Conservation (phyloP, 2,113 vertebrate genomes). For the Rallus limicola region DNA sequence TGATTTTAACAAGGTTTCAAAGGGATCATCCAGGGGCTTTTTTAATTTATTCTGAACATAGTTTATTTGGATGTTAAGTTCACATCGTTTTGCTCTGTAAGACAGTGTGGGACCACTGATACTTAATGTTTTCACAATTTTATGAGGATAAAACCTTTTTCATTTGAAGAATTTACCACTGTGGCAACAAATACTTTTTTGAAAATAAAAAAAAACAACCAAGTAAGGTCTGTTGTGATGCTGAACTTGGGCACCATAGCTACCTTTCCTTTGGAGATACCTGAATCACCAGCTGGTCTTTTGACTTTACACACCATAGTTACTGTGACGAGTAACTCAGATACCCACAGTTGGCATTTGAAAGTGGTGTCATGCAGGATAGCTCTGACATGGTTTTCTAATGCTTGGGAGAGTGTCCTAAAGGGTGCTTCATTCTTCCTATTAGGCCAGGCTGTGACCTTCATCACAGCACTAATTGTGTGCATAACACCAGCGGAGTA, state of each 20-base stretch:
- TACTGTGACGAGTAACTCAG: neutral
- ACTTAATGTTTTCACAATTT: neutral
- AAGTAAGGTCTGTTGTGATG: neutral
- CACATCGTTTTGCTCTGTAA: neutral
- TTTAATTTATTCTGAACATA: neutral
- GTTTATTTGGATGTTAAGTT: neutral
- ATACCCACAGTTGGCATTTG: neutral
- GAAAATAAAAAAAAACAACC: neutral
- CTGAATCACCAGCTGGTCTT: neutral
- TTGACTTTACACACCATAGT: neutral
- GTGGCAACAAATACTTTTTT: neutral
- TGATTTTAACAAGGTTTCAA: neutral
- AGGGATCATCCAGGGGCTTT: neutral
- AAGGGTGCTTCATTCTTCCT: neutral
- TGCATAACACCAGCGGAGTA: neutral
- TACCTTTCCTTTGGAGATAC: neutral
- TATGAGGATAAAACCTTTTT: neutral
- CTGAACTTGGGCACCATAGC: neutral
- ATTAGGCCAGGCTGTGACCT: neutral
- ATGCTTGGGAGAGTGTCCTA: neutral
- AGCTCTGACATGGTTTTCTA: neutral
- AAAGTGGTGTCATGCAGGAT: neutral
- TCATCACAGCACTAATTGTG: neutral
- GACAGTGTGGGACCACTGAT: neutral
- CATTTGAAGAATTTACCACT: neutral